These are phyloP conservation scores for Nematolebias whitei DNA, from an alignment of 2,113 vertebrate genomes.

Conservation along the genomic window DNA sequence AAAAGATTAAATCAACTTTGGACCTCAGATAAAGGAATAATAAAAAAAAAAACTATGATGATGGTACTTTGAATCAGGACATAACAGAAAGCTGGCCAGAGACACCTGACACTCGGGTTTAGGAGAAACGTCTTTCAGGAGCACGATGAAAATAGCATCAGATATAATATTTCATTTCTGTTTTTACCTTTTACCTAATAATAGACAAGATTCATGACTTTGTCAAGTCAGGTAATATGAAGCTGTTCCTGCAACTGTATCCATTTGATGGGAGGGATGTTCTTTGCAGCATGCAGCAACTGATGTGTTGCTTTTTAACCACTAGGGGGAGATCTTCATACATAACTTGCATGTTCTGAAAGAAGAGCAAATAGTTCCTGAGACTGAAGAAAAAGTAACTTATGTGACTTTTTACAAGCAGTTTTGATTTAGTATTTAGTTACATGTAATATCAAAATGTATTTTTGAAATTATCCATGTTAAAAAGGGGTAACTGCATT, in stretches of 20 bases:
- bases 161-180: slow-evolving; percentile 64
- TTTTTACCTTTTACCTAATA: slow-evolving; percentile 70
- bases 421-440: no score
- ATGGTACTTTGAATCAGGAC: slow-evolving; percentile 14
- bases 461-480: not conserved
- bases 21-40: slow-evolving; percentile 10
- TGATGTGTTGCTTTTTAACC: slow-evolving; percentile 43
- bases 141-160: slow-evolving; percentile 52
- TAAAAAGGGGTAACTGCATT: not conserved
- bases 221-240: slow-evolving; percentile 65
- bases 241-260: slow-evolving; percentile 64
- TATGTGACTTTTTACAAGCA: no score
- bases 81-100: slow-evolving; percentile 34
- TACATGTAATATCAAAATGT: no score
- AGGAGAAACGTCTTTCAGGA: slow-evolving; percentile 51
- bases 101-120: slow-evolving; percentile 48
- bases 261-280: slow-evolving; percentile 45
- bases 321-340: slow-evolving; percentile 80
- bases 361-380: slow-evolving; percentile 3
- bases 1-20: not conserved
- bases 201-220: slow-evolving; percentile 67
- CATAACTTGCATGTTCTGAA: slow-evolving; percentile 40
- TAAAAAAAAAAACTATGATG: slow-evolving; percentile 6
- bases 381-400: not conserved
- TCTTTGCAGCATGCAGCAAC: slow-evolving; percentile 42